These are phyloP conservation scores for Blomia tropicalis DNA, from an alignment of 2,888 invertebrate species.

Conservation along the genomic window DNA sequence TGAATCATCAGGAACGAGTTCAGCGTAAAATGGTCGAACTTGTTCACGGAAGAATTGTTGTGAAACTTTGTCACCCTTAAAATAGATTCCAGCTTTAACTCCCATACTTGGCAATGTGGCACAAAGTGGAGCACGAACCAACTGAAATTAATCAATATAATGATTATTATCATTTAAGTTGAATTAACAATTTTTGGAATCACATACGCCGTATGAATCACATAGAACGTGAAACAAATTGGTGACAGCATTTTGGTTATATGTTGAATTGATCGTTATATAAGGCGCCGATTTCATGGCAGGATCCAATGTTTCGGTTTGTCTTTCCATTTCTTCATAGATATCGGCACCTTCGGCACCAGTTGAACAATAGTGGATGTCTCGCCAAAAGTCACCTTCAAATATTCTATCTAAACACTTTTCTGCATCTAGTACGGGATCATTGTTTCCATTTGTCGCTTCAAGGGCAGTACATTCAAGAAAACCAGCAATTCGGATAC, in stretches of 20 bases:
- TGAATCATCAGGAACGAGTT: neutral
- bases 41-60: constrained; percentile 6
- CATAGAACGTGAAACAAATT: constrained; percentile 18
- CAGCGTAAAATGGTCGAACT: constrained; percentile 5
- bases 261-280: neutral
- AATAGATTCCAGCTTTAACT: constrained; percentile 8
- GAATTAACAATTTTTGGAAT: neutral
- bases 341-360: constrained; percentile 2
- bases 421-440: neutral
- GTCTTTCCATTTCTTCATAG: neutral
- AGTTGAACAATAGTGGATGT: constrained; percentile 13
- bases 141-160: neutral
- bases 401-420: constrained; percentile 10
- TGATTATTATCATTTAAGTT: neutral
- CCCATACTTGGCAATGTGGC: neutral
- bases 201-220: constrained; percentile 11
- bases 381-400: constrained; percentile 9
- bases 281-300: neutral
- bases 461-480: constrained; percentile 9
- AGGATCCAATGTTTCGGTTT: constrained; percentile 7
- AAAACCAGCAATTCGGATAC: constrained; percentile 2
- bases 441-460: neutral
- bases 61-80: neutral
- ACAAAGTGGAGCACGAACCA: constrained; percentile 7
- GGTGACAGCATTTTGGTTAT: neutral